Evolutionary conservation across 2,888 invertebrate genomes (phyloP), one percentile per base, ranked within the genome.

Genomic region (Unio delphinus): DNA sequence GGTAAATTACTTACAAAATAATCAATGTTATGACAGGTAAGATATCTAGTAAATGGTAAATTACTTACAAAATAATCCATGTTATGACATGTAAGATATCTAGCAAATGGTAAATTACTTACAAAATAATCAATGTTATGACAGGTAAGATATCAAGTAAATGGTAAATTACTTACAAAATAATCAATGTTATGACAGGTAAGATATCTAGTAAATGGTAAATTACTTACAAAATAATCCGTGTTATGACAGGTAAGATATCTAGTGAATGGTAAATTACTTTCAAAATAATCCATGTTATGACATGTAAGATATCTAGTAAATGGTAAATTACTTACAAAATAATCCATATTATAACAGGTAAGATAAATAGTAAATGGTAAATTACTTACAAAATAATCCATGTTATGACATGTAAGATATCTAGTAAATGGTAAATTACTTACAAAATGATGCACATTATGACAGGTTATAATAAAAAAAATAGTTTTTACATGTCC

Each of bases 171-270:
- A 5, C 56, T 4, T 55, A 26, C n/a, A n/a, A 7, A 58, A 58
- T 15, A 17, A n/a, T 34, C 1, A 7, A 34, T 8, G 7, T 6
- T 34, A 34, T 34, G 34, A 34, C 34, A 34, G 30, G 34, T 7
- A 8, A 34, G 34, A 34, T 34, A 8, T 34, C 4, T 45, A 20
- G 26, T 54, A 30, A 15, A 34, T 61, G 61, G 28, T 28, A 61
- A 61, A 28, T 26, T 34, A 34, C 7, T 0, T 34, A 7, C 7
- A 34, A 34, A 34, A 34, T 34, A 8, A 34, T 34, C 7, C 34
- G 8, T 34, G 7, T 7, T 34, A 34, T 34, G 34, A 34, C 83
- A 85, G 90, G 89, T 83, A 74, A 61, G 65, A 45, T 28, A 8
- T 20, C 34, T 23, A 4, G 23, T 45, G 11, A 11, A 45, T 8